Evolutionary conservation across 2,888 invertebrate genomes (phyloP), one percentile per base, ranked within the genome.

Genomic region (Clanis bilineata): DNA sequence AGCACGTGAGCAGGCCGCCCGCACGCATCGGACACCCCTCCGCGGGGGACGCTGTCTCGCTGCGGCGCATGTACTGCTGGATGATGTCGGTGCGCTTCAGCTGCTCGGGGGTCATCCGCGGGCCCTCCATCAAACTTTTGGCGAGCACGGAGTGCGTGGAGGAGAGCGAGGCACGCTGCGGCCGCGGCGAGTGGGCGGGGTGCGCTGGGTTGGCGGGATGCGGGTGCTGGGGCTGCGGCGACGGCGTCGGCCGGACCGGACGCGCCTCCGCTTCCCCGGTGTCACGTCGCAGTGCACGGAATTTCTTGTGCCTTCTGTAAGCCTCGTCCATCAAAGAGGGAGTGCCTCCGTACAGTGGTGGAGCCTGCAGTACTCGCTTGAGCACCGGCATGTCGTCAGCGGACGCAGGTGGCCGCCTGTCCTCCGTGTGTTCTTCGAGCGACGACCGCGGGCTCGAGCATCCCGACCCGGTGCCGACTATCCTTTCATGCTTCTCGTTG

Each of bases 221-320:
- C 69, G 93, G 88, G 68, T 93, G 93, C 64, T 92, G 86, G 47
- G 93, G 93, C 75, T 93, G 93, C 68, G 92, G 93, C 70, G 93
- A 93, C 69, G 89, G 94, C 86, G 93, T 77, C 39, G 88, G 84
- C 62, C 84, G 80, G 67, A 79, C 79, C 21, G 84, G 82, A 58
- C 87, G 83, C 58, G 89, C 88, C 66, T 95, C 96, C 1, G 96
- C 96, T 77, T 97, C 97, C 45, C 96, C 96, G 1, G 95, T 95
- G 79, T 97, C 97, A 72, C 96, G 96, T 25, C 97, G 93, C 80
- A 97, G 92, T 1, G 97, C 97, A 47, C 98, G 95, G 94, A 98
- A 98, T 86, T 98, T 98, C 89, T 98, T 98, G 93, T 98, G 98
- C 64, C 98, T 98, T 83, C 98, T 97, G 92, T 98, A 98, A 15